Evolutionary conservation across 2,888 invertebrate genomes (phyloP).

Genomic region (Torymus tubicola): DNA sequence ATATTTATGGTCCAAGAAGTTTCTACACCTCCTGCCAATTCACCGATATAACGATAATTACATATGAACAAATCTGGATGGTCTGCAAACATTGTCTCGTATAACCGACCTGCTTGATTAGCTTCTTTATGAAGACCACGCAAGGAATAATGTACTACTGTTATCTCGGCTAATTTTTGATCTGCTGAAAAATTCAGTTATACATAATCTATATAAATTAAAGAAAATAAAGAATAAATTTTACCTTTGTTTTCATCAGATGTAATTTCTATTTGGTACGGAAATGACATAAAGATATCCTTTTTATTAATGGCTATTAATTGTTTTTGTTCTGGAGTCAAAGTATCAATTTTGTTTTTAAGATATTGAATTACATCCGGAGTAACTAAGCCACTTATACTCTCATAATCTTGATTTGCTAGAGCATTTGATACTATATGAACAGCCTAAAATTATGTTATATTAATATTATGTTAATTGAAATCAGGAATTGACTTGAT

Average conservation of each 20-base stretch:
- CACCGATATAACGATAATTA: slow-evolving; percentile 77
- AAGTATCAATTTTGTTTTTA: slow-evolving; percentile 66
- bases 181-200: slow-evolving; percentile 49
- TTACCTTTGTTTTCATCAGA: slow-evolving; percentile 49
- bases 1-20: slow-evolving; percentile 77
- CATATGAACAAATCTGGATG: no score
- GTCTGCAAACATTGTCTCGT: no score
- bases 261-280: slow-evolving; percentile 56
- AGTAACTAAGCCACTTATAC: slow-evolving; percentile 74
- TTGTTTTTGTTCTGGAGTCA: slow-evolving; percentile 62
- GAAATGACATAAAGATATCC: slow-evolving; percentile 48
- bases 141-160: slow-evolving; percentile 74
- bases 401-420: slow-evolving; percentile 74
- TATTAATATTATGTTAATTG: no score
- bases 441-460: slow-evolving; percentile 72
- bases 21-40: slow-evolving; percentile 76
- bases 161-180: slow-evolving; percentile 76
- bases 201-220: not conserved
- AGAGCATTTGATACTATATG: slow-evolving; percentile 73
- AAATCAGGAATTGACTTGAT: no score
- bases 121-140: no score
- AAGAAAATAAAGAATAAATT: no score
- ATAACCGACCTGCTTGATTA: no score
- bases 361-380: slow-evolving; percentile 73
- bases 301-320: slow-evolving; percentile 58